Evolutionary conservation across 2,888 invertebrate species (phyloP), one percentile per base, ranked within the genome.

Genomic region (Microctonus aethiopoides): DNA sequence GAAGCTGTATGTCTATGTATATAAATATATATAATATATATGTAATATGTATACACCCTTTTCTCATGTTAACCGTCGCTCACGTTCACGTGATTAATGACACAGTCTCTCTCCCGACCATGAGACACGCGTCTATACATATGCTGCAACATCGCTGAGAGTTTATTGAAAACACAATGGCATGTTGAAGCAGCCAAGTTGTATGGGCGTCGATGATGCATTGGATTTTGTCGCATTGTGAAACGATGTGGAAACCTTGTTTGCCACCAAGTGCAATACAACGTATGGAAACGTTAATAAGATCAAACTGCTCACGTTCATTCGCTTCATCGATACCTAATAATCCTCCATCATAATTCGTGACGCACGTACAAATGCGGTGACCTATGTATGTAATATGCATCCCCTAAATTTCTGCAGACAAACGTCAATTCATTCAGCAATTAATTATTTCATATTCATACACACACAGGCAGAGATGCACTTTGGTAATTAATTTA

Each of bases 141-240:
- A n/a, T n/a, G n/a, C 72, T 74, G 57, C 67, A 46, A 46, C n/a
- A 46, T 16, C 20, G 46, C 16, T 46, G 46, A 71, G 71, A 79
- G 80, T 81, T 80, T 81, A 79, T 80, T 79, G 79, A 79, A 77
- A 80, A 74, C 77, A 77, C 75, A 46, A 7, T 16, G 16, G 16
- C 46, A 16, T 46, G 16, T 46, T 46, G 16, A 20, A 46, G 46
- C 46, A n/a, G 16, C 46, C 2, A 16, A 46, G 20, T 46, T n/a
- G 46, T 46, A 46, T 46, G 16, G 68, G 71, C 76, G 78, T 80
- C 75, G 77, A 80, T 78, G 80, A 80, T 79, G 76, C 77, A 80
- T 78, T 72, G 70, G 52, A 51, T 51, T 67, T 69, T 7, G 72
- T 72, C 74, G 63, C 75, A 7, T 16, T 16, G 75, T 71, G 72